Base-by-base conservation (phyloP, 2,888 invertebrate species). In the Meghimatium bilineatum region DNA sequence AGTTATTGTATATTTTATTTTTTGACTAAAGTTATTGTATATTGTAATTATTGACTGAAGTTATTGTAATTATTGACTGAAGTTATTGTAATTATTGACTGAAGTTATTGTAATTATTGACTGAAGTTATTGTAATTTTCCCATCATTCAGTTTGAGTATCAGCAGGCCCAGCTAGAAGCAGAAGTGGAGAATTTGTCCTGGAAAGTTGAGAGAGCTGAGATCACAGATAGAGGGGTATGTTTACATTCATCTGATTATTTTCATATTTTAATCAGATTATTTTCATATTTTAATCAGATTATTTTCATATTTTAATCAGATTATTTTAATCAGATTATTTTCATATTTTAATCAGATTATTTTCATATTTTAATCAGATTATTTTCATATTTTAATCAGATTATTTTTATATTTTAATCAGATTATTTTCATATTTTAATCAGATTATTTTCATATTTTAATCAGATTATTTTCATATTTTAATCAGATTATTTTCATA, bases 171-270 rank as follows among this genome's bases (percentile, higher is more conserved):
- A 99, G 94, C 94, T 99, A 87, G 99, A 99, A 94, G 98, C 98
- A 56, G 99, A 99, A 95, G 99, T 99, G 89, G 99, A 99, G 94
- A 99, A 99, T 94, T 95, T 99, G 81, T 99, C 99, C 0, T 99
- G 99, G 99, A 99, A 99, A 94, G 97, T 99, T 77, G 99, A 99
- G 94, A 95, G 98, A 89, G 99, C 99, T 34, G 99, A 99, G 95
- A 98, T 98, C 79, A 98, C 98, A 1, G 97, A 99, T 93, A 95
- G 99, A 89, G 99, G 98, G 87, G 94, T 94, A 88, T 87, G 91
- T 23, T 3, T 34, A 10, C 17, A 34, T 34, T 67, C 14, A n/a
- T 29, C 29, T 29, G 29, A 20, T 63, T n/a, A n/a, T n/a, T n/a
- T n/a, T n/a, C n/a, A n/a, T n/a, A n/a, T n/a, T 56, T 23, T 56